A percentile compares a stretch with the other conserved stretches of the same genome.
Conservation (phyloP, 2,888 invertebrate genomes). For the Hipparchia sbordonii region DNA sequence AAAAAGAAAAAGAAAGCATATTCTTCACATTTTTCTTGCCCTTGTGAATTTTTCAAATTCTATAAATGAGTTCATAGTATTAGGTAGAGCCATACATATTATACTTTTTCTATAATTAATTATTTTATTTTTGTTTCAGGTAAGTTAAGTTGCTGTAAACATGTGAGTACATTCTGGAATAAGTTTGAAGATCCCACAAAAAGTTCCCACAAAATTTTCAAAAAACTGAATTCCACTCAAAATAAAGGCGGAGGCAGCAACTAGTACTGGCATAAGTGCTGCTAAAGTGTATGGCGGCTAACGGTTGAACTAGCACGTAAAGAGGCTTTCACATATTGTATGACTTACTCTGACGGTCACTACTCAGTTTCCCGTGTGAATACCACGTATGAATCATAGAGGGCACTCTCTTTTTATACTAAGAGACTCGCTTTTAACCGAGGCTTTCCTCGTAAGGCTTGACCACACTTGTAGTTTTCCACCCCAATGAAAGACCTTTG, state of each 20-base stretch:
- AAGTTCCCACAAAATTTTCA: too few species aligned
- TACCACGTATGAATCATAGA: conserved; percentile 24
- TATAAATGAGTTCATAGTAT: too few species aligned
- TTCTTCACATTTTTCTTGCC: too few species aligned
- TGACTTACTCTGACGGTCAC: neutral
- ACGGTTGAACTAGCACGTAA: conserved; percentile 15
- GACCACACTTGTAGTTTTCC: neutral
- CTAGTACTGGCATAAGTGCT: neutral
- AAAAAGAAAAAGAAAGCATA: too few species aligned
- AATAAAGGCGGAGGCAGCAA: neutral
- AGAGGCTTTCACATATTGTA: conserved; percentile 25
- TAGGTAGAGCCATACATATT: too few species aligned
- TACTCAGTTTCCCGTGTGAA: neutral
- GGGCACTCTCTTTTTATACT: conserved; percentile 16
- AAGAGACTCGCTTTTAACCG: neutral
- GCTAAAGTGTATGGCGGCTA: conserved; percentile 6
- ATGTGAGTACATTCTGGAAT: neutral
- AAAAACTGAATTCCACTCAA: too few species aligned
- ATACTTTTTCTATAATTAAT: too few species aligned
- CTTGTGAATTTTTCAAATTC: too few species aligned
- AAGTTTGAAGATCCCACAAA: neutral
- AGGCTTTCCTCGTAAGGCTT: neutral
- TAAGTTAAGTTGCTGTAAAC: neutral
- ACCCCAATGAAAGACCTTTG: too few species aligned
- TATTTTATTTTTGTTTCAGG: conserved; percentile 1